phyloP scores from a whole-genome alignment of 1,140 invertebrate genomes.

The Euwallacea fornicatus region DNA sequence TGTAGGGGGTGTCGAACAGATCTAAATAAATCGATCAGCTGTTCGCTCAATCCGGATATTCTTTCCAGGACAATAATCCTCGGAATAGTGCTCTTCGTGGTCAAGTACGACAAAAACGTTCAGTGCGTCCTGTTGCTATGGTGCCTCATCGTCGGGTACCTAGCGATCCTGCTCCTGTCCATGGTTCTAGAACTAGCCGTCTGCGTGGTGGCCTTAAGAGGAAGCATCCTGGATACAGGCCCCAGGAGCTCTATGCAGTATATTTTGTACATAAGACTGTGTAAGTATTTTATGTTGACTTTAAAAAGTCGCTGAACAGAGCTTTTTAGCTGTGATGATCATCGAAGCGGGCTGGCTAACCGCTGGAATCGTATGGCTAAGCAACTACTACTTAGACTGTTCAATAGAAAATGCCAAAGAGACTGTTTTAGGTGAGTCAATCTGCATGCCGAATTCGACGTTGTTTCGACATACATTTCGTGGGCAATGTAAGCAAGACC shows the following conservation, averaged over 20 bases:
- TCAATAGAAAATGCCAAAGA: conserved; percentile 71
- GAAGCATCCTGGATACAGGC: conserved; percentile 77
- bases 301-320: background rate
- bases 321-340: conserved; percentile 67
- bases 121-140: conserved; percentile 65
- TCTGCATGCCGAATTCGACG: background rate
- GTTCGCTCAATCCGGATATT: conserved; percentile 4
- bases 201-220: conserved; percentile 75
- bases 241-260: conserved; percentile 78
- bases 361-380: conserved; percentile 74
- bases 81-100: conserved; percentile 61
- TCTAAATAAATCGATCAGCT: too few relatives aligned
- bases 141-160: conserved; percentile 72
- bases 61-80: conserved; percentile 62
- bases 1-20: too few relatives aligned
- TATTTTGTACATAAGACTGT: conserved; percentile 77
- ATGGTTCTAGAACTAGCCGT: conserved; percentile 74
- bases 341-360: conserved; percentile 78
- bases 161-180: conserved; percentile 66
- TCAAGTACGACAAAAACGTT: conserved; percentile 63
- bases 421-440: conserved; percentile 71
- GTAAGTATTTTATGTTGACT: conserved; percentile 55
- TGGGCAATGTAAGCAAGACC: background rate
- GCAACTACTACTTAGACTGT: conserved; percentile 69
- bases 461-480: too few relatives aligned